Evolutionary conservation across 2,888 invertebrate genomes (phyloP), one percentile per base, ranked within the genome.

Genomic region (Trissoscelio sp.): DNA sequence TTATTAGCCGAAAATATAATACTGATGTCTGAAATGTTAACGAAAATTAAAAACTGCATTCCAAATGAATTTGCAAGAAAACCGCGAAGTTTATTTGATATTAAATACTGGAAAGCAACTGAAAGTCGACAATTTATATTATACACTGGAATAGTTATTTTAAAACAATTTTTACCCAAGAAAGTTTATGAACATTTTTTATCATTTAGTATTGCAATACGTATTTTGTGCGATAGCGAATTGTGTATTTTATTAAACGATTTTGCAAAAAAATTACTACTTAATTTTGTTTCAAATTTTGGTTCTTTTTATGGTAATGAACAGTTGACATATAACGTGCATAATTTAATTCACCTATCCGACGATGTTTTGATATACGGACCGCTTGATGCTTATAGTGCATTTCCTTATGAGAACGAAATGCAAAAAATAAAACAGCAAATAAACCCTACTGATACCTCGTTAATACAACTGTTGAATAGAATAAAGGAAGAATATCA

Each of bases 391-490:
- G 0, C 3, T 4, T 24, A 5, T 20, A 51, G 51, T 12, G 0
- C 24, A 18, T 51, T 51, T 51, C 22, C 24, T 3, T 51, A 9
- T 16, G 51, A 51, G 12, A 51, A 51, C 18, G 51, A 22, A 51
- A 51, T 12, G 22, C 24, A 51, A 12, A 51, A 12, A 16, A 51
- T 51, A 18, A 51, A 51, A 24, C 2, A 24, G 12, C n/a, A 22
- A 24, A 12, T 51, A 4, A 9, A 24, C 20, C 51, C 51, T 11
- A 51, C 16, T 24, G 51, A 51, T 20, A 46, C 3, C 9, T 20
- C 60, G 1, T 60, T 42, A 28, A 9, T n/a, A 67, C 67, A 67
- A 18, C 14, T 67, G 18, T 5, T 67, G 28, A 67, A 67, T 31
- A 67, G 67, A 39, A 28, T 6, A 39, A 31, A 18, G 1, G 67